Evolutionary conservation across 2,113 vertebrate genomes (phyloP).

Genomic region (Dromiciops gliroides): DNA sequence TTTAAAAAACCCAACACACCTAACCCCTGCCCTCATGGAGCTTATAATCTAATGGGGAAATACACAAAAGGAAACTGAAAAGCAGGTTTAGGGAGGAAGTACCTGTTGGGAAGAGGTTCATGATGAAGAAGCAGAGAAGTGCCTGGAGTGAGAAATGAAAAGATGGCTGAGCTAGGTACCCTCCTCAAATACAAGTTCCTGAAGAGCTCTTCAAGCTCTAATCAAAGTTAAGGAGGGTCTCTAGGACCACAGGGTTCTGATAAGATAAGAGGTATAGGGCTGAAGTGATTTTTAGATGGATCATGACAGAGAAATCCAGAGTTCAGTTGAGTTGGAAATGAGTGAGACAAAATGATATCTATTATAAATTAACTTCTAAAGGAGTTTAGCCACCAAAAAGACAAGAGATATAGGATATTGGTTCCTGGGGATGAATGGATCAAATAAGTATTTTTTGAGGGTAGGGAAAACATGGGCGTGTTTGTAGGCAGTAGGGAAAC

Average conservation of each 20-base stretch:
- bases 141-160: neutral
- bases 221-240: neutral
- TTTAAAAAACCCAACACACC: too few relatives aligned
- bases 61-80: neutral
- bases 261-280: neutral
- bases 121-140: neutral
- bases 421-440: too few relatives aligned
- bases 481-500: too few relatives aligned
- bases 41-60: neutral
- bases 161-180: neutral
- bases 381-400: too few relatives aligned
- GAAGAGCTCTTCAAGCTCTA: too few relatives aligned
- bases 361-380: neutral
- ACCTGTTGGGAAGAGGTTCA: neutral
- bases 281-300: neutral
- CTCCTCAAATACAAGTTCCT: neutral
- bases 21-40: neutral
- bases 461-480: too few relatives aligned
- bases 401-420: too few relatives aligned
- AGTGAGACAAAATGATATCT: neutral
- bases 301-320: neutral
- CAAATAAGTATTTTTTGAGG: too few relatives aligned
- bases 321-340: neutral
- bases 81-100: neutral
- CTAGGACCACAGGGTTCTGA: neutral